These are phyloP conservation scores for Campoletis raptor DNA, from an alignment of 2,888 invertebrate species.

Conservation along the genomic window DNA sequence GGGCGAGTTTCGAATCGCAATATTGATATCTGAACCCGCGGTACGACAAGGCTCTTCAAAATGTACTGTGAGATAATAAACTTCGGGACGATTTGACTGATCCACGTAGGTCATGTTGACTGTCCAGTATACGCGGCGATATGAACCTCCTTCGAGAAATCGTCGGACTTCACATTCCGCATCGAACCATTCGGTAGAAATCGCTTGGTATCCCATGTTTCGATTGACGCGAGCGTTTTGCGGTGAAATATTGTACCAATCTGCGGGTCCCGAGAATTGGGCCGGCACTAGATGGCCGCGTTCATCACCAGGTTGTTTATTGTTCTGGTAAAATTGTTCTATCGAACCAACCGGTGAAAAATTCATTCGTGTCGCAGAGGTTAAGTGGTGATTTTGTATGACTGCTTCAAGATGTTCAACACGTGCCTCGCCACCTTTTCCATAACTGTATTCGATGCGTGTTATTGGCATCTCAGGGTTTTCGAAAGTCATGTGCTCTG, in stretches of 20 bases:
- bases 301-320: neutral
- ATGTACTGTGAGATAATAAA: neutral
- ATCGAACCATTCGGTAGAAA: neutral
- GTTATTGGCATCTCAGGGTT: no score
- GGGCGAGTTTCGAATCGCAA: neutral
- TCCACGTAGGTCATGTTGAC: neutral
- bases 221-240: neutral
- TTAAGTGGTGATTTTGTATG: neutral
- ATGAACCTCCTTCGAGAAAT: neutral
- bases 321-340: neutral
- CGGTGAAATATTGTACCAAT: neutral
- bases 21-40: neutral
- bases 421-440: no score
- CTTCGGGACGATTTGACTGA: neutral
- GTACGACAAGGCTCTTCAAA: neutral
- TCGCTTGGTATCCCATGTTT: neutral
- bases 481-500: no score
- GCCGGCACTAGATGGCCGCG: neutral
- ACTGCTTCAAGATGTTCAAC: no score
- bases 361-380: neutral
- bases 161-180: neutral
- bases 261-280: neutral
- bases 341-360: neutral
- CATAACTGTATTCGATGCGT: no score
- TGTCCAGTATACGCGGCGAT: neutral